phyloP scores from a whole-genome alignment of 2,797 vertebrate genomes.

The Notolabrus celidotus region DNA sequence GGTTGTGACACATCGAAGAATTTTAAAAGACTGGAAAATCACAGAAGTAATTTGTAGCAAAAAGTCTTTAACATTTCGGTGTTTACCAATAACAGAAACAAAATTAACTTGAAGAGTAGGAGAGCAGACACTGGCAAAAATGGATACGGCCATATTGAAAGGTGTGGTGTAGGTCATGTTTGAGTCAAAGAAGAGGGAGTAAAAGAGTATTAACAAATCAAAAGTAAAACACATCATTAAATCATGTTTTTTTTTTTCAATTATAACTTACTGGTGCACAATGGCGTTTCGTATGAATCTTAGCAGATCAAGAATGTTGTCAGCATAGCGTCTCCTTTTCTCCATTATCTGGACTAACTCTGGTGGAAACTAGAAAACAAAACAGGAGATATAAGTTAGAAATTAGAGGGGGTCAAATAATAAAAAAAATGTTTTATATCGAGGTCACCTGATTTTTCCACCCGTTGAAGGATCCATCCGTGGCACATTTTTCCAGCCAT shows the following conservation, averaged over 20 bases:
- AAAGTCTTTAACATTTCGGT: too few species aligned
- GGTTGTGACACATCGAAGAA: too few species aligned
- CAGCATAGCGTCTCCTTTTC: slow-evolving; percentile 37
- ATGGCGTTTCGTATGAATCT: slow-evolving; percentile 73
- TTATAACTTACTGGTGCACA: slow-evolving; percentile 66
- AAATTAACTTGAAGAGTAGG: too few species aligned
- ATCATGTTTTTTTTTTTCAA: background rate
- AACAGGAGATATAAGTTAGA: background rate
- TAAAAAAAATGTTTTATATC: background rate
- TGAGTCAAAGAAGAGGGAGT: too few species aligned
- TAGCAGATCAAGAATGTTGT: slow-evolving; percentile 65
- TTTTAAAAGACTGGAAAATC: too few species aligned
- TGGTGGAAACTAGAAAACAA: slow-evolving; percentile 51
- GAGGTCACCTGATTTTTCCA: slow-evolving; percentile 69
- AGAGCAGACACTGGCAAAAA: too few species aligned
- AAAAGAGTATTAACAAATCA: background rate
- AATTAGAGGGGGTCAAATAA: background rate
- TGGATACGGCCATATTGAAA: too few species aligned
- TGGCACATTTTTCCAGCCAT: slow-evolving; percentile 22
- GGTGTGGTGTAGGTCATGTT: background rate
- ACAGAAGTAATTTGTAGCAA: too few species aligned
- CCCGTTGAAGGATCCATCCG: slow-evolving; percentile 31
- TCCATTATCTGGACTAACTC: slow-evolving; percentile 63
- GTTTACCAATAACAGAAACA: too few species aligned
- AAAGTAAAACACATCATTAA: background rate